Percentiles rank a stretch among this genome's conserved stretches.
phyloP scores from a whole-genome alignment of 2,113 vertebrate genomes.

The Trochalopteron elliotii region DNA sequence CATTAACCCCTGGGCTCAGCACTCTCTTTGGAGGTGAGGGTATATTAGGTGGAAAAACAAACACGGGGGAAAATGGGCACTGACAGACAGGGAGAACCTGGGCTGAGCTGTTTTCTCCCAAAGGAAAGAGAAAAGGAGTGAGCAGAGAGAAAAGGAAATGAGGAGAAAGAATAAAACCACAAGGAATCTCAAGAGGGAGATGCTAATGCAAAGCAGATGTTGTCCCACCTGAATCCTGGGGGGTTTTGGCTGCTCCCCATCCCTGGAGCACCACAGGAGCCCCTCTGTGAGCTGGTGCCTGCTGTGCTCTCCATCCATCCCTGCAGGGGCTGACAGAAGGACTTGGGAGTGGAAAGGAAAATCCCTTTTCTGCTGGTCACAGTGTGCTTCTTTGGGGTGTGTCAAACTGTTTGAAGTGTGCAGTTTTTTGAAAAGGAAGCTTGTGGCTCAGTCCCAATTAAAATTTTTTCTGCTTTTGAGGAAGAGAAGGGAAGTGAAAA shows the following conservation, averaged over 20 bases:
- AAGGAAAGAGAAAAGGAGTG: neutral
- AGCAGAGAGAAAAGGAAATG: neutral
- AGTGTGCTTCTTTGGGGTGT: neutral
- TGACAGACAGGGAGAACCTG: constrained; percentile 28
- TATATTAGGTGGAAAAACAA: neutral
- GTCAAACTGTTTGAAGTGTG: neutral
- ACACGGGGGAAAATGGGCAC: rapidly evolving
- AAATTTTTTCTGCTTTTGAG: neutral
- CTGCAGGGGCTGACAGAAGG: neutral
- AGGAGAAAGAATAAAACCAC: neutral
- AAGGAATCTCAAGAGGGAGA: neutral
- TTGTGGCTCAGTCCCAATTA: neutral
- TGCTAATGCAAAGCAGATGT: constrained; percentile 25
- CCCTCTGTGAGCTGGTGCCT: neutral
- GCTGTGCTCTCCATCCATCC: neutral
- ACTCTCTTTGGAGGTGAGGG: neutral
- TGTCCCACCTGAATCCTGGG: neutral
- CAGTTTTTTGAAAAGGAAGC: neutral
- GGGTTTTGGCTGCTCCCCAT: neutral
- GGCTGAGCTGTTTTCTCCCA: neutral
- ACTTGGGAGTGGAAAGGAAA: neutral
- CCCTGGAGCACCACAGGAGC: neutral
- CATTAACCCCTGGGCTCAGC: neutral
- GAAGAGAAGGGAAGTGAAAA: neutral
- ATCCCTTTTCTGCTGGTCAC: neutral